Conservation (phyloP, 2,888 invertebrate species). For the Amphipyra tragopoginis region DNA sequence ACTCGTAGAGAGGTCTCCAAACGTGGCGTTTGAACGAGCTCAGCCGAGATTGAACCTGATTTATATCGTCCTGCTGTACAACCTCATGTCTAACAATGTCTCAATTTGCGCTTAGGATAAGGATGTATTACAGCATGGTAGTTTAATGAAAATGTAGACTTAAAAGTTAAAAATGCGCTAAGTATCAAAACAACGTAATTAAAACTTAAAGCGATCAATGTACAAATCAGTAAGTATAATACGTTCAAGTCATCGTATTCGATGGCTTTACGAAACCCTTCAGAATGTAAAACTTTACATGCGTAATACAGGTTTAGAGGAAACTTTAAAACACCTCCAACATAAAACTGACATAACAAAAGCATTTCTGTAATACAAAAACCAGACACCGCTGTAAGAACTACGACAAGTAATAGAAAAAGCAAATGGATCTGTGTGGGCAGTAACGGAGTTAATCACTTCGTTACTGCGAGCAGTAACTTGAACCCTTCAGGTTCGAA, state of each 20-base stretch:
- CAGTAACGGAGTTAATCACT: conserved; percentile 68
- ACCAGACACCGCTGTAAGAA: conserved; percentile 50
- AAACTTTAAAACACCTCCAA: conserved; percentile 14
- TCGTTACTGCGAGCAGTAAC: conserved; percentile 67
- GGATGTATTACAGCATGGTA: conserved; percentile 21
- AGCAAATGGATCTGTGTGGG: conserved; percentile 58
- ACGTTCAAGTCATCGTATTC: conserved; percentile 21
- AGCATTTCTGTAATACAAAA: conserved; percentile 48
- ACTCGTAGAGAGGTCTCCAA: conserved; percentile 58
- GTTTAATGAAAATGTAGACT: conserved; percentile 18
- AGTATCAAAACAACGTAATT: not conserved
- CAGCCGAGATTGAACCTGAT: conserved; percentile 68
- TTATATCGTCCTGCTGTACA: conserved; percentile 64
- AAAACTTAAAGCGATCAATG: conserved; percentile 34
- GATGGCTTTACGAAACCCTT: not conserved
- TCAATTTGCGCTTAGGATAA: conserved; percentile 53
- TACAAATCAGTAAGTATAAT: conserved; percentile 38
- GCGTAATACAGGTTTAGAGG: not conserved
- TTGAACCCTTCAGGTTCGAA: conserved; percentile 63
- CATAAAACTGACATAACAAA: conserved; percentile 36
- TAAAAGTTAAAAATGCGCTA: conserved; percentile 13
- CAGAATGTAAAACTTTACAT: not conserved
- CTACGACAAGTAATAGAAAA: conserved; percentile 56
- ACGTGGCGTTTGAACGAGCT: conserved; percentile 61
- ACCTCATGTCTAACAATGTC: conserved; percentile 58